These are phyloP conservation scores for Gnathonemus longibarbis DNA, from an alignment of 2,113 vertebrate genomes.

Conservation along the genomic window DNA sequence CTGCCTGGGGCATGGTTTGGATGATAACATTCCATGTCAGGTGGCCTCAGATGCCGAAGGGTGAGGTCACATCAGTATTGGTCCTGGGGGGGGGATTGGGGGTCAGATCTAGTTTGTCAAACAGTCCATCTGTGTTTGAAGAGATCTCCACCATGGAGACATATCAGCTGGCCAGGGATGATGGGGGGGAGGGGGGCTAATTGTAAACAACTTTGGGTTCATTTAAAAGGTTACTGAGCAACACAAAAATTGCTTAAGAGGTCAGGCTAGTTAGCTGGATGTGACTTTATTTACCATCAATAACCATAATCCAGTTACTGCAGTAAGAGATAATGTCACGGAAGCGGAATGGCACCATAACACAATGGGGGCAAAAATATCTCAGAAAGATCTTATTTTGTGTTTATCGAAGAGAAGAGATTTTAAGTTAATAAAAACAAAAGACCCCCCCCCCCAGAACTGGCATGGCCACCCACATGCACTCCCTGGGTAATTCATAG, in stretches of 20 bases:
- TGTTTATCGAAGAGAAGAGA: neutral
- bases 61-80: conserved; percentile 2
- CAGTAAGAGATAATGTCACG: neutral
- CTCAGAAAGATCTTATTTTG: neutral
- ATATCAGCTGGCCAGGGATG: neutral
- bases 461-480: neutral
- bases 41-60: neutral
- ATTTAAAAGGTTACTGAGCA: neutral
- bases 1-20: too few relatives aligned
- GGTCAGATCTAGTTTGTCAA: neutral
- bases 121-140: neutral
- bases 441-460: neutral
- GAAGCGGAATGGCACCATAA: neutral
- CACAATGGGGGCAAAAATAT: neutral
- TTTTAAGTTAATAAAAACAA: neutral
- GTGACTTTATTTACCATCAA: neutral
- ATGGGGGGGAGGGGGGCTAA: neutral
- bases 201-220: neutral
- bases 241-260: neutral
- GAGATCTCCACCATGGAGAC: neutral
- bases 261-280: neutral
- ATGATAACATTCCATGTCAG: neutral
- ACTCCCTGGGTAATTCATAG: neutral
- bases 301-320: neutral
- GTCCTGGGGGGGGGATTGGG: neutral